These are phyloP conservation scores for Emydura subglobosa DNA, from an alignment of 2,113 vertebrate genomes.

Conservation along the genomic window DNA sequence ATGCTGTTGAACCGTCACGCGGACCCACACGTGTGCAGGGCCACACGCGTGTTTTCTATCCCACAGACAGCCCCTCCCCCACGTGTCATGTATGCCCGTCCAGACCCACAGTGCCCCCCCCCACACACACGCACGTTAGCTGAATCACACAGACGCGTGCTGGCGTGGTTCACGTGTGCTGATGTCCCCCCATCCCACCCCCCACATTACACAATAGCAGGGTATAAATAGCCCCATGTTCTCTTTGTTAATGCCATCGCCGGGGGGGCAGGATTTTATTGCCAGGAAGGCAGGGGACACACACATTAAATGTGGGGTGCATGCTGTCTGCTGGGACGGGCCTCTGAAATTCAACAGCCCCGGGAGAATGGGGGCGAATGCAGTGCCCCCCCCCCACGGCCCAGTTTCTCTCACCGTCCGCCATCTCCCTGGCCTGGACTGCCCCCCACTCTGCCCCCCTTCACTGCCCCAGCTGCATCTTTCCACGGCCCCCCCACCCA, in stretches of 20 bases:
- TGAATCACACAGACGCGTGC: background rate
- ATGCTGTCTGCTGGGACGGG: no score
- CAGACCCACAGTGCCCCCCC: no score
- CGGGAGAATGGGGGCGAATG: background rate
- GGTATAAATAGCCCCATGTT: constrained; percentile 58
- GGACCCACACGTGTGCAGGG: background rate
- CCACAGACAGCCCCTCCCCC: background rate
- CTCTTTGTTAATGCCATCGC: background rate
- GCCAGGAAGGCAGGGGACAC: background rate
- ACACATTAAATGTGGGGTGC: background rate
- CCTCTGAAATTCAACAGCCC: background rate
- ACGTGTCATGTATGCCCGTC: background rate
- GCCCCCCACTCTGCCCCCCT: background rate
- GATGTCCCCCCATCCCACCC: background rate
- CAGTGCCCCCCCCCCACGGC: background rate
- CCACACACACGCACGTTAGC: background rate
- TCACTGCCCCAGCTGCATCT: background rate
- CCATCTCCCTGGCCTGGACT: background rate
- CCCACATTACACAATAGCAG: background rate
- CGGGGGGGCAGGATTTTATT: background rate
- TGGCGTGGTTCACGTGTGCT: background rate
- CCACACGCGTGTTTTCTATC: no score
- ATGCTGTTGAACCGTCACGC: no score
- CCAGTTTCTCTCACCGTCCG: no score
- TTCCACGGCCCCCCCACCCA: background rate